Base-by-base conservation (phyloP, 2,797 vertebrate species). In the Huso huso region DNA sequence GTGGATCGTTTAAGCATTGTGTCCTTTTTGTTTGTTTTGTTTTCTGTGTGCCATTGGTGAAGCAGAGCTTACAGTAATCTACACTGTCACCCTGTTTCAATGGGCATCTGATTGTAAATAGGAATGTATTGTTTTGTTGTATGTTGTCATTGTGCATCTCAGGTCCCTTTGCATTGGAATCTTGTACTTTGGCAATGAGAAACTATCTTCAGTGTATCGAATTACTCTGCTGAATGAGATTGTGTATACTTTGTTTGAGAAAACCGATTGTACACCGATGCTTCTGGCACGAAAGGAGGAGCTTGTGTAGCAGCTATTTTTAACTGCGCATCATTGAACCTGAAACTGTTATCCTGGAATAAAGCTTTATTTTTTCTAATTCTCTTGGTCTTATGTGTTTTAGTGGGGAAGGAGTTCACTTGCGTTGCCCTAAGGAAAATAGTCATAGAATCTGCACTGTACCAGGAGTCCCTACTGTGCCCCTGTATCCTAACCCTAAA, bases 291-390 rank as follows among this genome's bases (percentile, higher is more conserved):
- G 65, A 64, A 67, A 84, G 86, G 83, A 84, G 80, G 66, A 73
- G 77, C 81, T 84, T 84, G 80, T 83, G 82, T 89, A 89, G 88
- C 87, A 88, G 85, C 85, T 89, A 37, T 87, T 89, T 90, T 85
- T 88, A 86, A 88, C 85, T 89, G 84, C 85, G 82, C 61, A 58
- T 58, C 12, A 58, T 58, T 62, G 10, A 62, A 62, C 61, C 59
- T 61, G 8, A 53, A 61, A 8, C 10, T 9, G 12, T 61, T 61
- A 61, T 61, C 59, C 8, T 61, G 12, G 1, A 62, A 62, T 62
- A 62, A 62, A 62, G 6, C 61, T 62, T 62, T 62, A 62, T 62
- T 62, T 62, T 62, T 62, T 62, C 6, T 13, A 6, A 58, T n/a
- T 13, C 12, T 6, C 13, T 58, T 58, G 6, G 55, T 53, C 55